Conservation (phyloP, 2,888 invertebrate genomes). For the Yponomeuta plumbellus region DNA sequence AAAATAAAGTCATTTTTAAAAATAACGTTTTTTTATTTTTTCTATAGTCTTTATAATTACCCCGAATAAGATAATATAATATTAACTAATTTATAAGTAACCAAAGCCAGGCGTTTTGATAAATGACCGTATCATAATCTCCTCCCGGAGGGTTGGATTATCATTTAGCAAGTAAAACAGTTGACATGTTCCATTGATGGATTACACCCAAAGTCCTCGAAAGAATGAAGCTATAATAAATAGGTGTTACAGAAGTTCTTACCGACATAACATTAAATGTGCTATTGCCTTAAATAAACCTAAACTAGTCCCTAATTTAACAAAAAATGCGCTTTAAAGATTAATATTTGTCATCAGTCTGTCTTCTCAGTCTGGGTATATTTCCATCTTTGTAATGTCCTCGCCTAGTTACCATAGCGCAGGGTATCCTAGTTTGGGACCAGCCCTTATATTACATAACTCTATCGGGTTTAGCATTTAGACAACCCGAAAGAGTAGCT, state of each 20-base stretch:
- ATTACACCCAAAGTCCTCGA: slow-evolving; percentile 10
- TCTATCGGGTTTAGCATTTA: no score
- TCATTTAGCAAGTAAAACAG: slow-evolving; percentile 17
- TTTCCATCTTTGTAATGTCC: no score
- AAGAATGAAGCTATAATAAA: background rate
- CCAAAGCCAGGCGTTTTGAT: slow-evolving; percentile 12
- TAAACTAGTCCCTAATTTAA: no score
- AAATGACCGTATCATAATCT: slow-evolving; percentile 11
- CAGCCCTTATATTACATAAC: no score
- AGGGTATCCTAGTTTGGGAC: no score
- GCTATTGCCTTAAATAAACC: no score
- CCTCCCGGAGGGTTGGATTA: slow-evolving; percentile 4
- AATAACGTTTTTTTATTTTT: slow-evolving; percentile 29
- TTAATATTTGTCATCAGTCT: no score
- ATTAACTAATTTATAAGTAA: background rate
- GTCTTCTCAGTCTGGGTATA: no score
- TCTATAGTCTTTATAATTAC: background rate
- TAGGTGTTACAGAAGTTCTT: background rate
- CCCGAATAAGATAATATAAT: background rate
- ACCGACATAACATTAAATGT: no score
- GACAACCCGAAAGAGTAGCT: no score
- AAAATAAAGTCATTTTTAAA: slow-evolving; percentile 72
- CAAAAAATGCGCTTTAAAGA: no score
- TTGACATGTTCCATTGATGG: slow-evolving; percentile 19
- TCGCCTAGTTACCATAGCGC: no score